Percentiles rank a stretch among this genome's conserved stretches.
These are phyloP conservation scores for Crioceris asparagi DNA, from an alignment of 2,888 invertebrate genomes.

Conservation along the genomic window DNA sequence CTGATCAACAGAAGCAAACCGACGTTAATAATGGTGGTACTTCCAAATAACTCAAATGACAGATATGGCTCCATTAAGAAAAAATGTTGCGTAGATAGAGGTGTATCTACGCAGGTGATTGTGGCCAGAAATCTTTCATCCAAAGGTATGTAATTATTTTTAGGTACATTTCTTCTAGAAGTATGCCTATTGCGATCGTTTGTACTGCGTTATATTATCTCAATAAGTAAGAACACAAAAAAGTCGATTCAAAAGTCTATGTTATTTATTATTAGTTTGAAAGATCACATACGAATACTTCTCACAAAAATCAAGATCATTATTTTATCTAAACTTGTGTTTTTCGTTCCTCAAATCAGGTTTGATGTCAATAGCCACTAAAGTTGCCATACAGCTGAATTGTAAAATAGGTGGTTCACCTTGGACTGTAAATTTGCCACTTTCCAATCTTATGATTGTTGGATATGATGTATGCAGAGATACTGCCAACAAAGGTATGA, in stretches of 20 bases:
- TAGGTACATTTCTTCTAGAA: too few species aligned
- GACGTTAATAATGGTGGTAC: conserved; percentile 53
- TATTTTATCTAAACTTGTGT: too few species aligned
- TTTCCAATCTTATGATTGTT: conserved; percentile 58
- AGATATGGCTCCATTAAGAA: conserved; percentile 83
- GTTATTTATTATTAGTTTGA: too few species aligned
- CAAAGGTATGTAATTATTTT: conserved; percentile 39
- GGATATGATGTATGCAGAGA: conserved; percentile 90
- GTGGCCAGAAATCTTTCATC: conserved; percentile 45
- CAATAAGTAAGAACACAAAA: too few species aligned
- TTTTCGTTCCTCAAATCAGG: too few species aligned
- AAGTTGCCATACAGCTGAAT: conserved; percentile 84
- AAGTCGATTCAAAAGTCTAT: too few species aligned
- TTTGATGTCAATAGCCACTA: conserved; percentile 75
- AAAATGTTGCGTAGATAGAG: conserved; percentile 64
- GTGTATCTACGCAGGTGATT: conserved; percentile 57
- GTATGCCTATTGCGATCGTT: too few species aligned
- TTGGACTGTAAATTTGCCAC: conserved; percentile 23
- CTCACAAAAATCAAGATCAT: too few species aligned
- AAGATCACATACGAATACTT: too few species aligned
- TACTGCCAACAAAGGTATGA: conserved; percentile 49
- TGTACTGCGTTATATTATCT: too few species aligned
- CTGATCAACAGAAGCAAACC: conserved; percentile 46
- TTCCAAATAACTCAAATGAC: conserved; percentile 59
- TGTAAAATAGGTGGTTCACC: conserved; percentile 89